These are phyloP conservation scores for Hemichromis elongatus DNA, from an alignment of 2,113 vertebrate genomes.

Conservation along the genomic window DNA sequence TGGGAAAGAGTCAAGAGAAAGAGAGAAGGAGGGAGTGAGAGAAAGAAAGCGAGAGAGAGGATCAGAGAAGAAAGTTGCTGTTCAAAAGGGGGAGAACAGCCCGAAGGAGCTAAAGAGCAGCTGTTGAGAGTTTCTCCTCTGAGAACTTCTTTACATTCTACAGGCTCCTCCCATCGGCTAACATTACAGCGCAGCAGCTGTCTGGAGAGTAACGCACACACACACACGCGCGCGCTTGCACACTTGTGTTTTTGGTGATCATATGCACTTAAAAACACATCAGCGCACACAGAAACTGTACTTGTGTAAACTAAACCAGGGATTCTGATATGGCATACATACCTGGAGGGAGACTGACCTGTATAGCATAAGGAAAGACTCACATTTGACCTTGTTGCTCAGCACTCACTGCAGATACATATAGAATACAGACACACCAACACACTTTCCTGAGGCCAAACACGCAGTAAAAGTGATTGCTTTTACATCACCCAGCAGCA, in stretches of 20 bases:
- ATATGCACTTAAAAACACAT: slow-evolving; percentile 2
- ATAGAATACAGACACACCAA: neutral
- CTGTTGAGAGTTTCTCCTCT: slow-evolving; percentile 50
- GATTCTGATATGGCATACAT: neutral
- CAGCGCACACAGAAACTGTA: neutral
- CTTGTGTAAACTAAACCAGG: neutral
- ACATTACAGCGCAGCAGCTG: slow-evolving; percentile 50
- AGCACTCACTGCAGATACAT: neutral
- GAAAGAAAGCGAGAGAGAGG: neutral
- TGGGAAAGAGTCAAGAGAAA: neutral
- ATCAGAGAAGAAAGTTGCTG: slow-evolving; percentile 28
- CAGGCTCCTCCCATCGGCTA: slow-evolving; percentile 45
- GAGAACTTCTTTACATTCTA: slow-evolving; percentile 46
- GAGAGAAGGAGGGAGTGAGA: neutral
- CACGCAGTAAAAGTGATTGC: neutral
- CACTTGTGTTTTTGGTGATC: neutral
- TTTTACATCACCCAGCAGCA: neutral
- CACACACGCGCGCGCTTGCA: neutral
- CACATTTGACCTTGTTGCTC: slow-evolving; percentile 33
- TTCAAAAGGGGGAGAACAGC: slow-evolving; percentile 27
- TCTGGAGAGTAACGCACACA: slow-evolving; percentile 13
- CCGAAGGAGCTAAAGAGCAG: slow-evolving; percentile 50
- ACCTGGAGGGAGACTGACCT: slow-evolving; percentile 8
- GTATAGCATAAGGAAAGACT: slow-evolving; percentile 8
- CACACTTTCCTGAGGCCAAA: slow-evolving; percentile 10